Evolutionary conservation across 2,888 invertebrate species (phyloP).

Genomic region (Drosophila atripex): DNA sequence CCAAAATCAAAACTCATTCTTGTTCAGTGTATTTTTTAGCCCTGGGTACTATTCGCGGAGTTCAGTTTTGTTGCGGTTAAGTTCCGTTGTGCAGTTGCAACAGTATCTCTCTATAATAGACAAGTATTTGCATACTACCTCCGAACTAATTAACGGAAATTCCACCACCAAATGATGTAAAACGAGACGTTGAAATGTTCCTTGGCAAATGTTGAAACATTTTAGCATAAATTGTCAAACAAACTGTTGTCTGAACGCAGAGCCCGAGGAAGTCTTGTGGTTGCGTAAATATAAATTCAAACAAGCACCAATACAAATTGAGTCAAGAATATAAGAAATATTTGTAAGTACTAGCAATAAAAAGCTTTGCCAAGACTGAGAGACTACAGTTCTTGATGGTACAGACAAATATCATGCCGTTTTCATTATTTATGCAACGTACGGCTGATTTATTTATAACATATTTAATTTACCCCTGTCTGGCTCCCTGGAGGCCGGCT

Average conservation of each 20-base stretch:
- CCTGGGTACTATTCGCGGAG: constrained; percentile 24
- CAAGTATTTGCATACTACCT: constrained; percentile 21
- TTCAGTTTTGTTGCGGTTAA: no score
- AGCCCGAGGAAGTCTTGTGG: constrained; percentile 20
- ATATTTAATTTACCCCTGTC: constrained; percentile 47
- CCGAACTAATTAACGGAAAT: constrained; percentile 71
- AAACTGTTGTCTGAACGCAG: constrained; percentile 32
- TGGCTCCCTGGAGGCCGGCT: constrained; percentile 27
- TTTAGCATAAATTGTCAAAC: constrained; percentile 56
- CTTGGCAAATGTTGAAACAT: constrained; percentile 48
- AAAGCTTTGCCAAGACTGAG: constrained; percentile 2
- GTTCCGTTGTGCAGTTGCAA: constrained; percentile 16
- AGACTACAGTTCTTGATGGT: not conserved
- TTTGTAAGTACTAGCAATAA: constrained; percentile 1
- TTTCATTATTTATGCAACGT: constrained; percentile 45
- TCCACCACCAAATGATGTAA: constrained; percentile 32
- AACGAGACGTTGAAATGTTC: constrained; percentile 22
- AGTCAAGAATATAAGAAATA: not conserved
- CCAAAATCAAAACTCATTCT: no score
- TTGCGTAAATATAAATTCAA: constrained; percentile 28
- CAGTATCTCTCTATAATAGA: constrained; percentile 19
- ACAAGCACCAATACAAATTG: constrained; percentile 3
- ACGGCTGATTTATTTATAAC: constrained; percentile 50
- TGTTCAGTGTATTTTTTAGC: constrained; percentile 5
- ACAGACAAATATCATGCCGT: constrained; percentile 23